phyloP scores from a whole-genome alignment of 2,888 invertebrate genomes.

The Vannuccia rotundouncinata region DNA sequence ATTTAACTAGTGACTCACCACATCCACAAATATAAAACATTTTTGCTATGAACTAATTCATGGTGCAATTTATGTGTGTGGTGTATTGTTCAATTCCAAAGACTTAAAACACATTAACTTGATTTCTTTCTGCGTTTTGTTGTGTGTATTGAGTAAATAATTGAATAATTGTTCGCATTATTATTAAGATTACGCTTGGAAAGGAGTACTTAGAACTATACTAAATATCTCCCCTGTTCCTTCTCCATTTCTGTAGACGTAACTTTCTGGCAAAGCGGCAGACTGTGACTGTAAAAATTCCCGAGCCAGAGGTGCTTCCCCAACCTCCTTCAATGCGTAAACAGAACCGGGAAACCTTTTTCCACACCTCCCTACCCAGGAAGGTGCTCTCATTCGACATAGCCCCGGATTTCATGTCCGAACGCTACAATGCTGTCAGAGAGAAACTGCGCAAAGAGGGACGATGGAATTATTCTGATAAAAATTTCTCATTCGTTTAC shows the following conservation, averaged over 20 bases:
- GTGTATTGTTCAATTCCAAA: too few relatives aligned
- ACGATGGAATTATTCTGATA: slow-evolving; percentile 48
- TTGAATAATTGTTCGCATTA: too few relatives aligned
- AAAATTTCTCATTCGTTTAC: slow-evolving; percentile 52
- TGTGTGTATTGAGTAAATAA: too few relatives aligned
- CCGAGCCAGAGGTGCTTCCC: slow-evolving; percentile 45
- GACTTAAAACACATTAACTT: too few relatives aligned
- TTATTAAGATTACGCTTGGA: too few relatives aligned
- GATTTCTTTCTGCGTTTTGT: too few relatives aligned
- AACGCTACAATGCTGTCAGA: slow-evolving; percentile 50
- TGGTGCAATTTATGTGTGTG: too few relatives aligned
- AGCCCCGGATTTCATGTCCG: slow-evolving; percentile 52
- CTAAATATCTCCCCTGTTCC: background rate
- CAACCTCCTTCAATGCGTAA: slow-evolving; percentile 49
- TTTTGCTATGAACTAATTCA: too few relatives aligned
- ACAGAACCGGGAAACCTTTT: slow-evolving; percentile 53
- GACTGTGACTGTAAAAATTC: slow-evolving; percentile 46
- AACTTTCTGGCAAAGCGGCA: slow-evolving; percentile 42
- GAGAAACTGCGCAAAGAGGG: slow-evolving; percentile 50
- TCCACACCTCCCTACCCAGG: slow-evolving; percentile 52
- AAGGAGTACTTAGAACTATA: too few relatives aligned
- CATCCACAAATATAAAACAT: too few relatives aligned
- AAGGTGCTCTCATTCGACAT: slow-evolving; percentile 48
- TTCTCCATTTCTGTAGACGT: background rate
- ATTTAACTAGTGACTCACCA: too few relatives aligned